phyloP scores from a whole-genome alignment of 2,113 vertebrate genomes.

The Microtus montanus region DNA sequence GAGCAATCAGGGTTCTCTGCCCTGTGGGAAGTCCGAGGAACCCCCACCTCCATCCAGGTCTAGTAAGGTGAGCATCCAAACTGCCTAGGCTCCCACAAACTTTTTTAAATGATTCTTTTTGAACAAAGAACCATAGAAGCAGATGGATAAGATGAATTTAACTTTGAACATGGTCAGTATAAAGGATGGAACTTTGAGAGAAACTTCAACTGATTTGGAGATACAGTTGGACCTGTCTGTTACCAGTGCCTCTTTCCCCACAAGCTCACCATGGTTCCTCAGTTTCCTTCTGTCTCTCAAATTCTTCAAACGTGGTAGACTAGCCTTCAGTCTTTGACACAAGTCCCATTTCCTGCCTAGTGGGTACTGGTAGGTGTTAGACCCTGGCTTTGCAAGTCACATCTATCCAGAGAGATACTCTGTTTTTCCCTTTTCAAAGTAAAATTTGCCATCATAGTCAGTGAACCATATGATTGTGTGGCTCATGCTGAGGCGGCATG shows the following conservation, averaged over 20 bases:
- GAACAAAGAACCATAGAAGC: background rate
- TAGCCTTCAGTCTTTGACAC: background rate
- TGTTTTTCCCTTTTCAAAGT: background rate
- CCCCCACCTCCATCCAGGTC: too few species aligned
- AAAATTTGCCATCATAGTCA: background rate
- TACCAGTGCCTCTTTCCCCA: too few species aligned
- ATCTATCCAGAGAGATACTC: background rate
- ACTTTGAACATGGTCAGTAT: background rate
- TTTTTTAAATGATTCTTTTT: background rate
- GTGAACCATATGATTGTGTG: background rate
- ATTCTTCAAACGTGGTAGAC: background rate
- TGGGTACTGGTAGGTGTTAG: background rate
- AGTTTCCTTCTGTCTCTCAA: background rate
- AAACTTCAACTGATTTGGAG: conserved; percentile 3
- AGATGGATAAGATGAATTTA: background rate
- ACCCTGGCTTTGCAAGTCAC: background rate
- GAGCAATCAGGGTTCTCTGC: too few species aligned
- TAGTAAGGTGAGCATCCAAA: too few species aligned
- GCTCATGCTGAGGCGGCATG: background rate
- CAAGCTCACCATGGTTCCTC: fast-evolving
- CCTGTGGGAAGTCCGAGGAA: too few species aligned
- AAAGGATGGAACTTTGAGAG: conserved; percentile 4
- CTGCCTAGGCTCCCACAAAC: too few species aligned
- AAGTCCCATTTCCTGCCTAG: background rate
- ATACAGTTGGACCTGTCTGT: background rate